Evolutionary conservation across 1,140 invertebrate genomes (phyloP).

Genomic region (Pseudomyrmex sp.): DNA sequence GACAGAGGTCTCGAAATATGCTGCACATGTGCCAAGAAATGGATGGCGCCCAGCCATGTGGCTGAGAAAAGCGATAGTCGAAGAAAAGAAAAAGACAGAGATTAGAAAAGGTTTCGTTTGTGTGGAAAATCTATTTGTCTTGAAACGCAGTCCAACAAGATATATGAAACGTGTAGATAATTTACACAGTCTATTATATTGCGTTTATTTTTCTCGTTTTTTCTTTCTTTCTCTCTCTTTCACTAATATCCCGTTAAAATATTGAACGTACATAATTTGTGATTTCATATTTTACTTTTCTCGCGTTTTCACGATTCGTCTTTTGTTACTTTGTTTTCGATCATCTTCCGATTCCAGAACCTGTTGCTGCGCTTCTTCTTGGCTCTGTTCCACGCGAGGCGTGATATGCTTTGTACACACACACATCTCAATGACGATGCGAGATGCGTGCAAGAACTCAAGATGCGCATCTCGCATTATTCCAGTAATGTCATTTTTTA

Average conservation of each 20-base stretch:
- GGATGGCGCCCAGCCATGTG: constrained; percentile 73
- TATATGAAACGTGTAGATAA: neutral
- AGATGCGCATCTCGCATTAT: neutral
- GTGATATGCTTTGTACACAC: constrained; percentile 55
- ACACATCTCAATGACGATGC: constrained; percentile 44
- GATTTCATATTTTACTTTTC: neutral
- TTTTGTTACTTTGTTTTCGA: constrained; percentile 30
- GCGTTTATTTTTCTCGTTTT: no score
- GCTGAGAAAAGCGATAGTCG: constrained; percentile 55
- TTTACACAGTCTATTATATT: no score
- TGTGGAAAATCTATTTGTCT: constrained; percentile 15
- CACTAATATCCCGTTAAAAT: neutral
- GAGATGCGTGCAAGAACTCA: constrained; percentile 56
- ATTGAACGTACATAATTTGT: constrained; percentile 7
- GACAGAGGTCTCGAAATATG: constrained; percentile 63
- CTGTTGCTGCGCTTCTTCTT: constrained; percentile 73
- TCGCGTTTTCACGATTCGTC: neutral
- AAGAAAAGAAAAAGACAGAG: constrained; percentile 6
- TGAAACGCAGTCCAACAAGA: neutral
- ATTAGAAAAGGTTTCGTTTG: constrained; percentile 12
- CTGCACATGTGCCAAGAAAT: constrained; percentile 75
- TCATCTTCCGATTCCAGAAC: constrained; percentile 61
- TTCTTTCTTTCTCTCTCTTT: neutral
- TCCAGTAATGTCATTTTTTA: neutral
- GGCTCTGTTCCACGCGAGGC: constrained; percentile 72